Base-by-base conservation (phyloP, 2,113 vertebrate species). In the Callorhinus ursinus region DNA sequence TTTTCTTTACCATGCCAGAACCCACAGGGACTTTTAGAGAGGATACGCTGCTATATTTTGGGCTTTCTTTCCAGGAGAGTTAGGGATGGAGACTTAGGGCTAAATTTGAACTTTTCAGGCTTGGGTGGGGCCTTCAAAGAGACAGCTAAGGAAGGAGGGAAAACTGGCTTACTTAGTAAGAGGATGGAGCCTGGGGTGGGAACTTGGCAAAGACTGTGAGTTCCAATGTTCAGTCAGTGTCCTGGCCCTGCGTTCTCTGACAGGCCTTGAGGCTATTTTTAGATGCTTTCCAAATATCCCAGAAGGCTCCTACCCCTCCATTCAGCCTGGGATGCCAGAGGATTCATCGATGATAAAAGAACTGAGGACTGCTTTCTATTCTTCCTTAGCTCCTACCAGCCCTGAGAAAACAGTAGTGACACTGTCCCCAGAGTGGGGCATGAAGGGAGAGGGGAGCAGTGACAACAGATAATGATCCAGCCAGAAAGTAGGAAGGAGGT, bases 241-340 rank as follows among this genome's bases (percentile, higher is more conserved):
- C 90, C 67, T 71, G 61, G 95, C 61, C 84, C 80, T 91, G 42
- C 10, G 18, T 36, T 96, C 83, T 96, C 80, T 94, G 31, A 97
- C 63, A 96, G 74, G 31, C 82, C 93, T 96, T 96, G 85, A 93
- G 65, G 81, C 77, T 95, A 97, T 97, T 98, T 97, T 97, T 96
- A 87, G 95, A 97, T 96, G 86, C 51, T 95, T 97, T 95, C 39
- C 97, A 98, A 98, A 98, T 97, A 97, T 96, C 83, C 72, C 94
- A 86, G 92, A 97, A 97, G 65, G 82, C 36, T 81, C 51, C 46
- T 53, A 55, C 79, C 71, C 69, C 2, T 82, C 86, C 46, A 92
- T 89, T 93, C 24, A 90, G 82, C 28, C 69, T 93, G 79, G n/a
- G 21, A 88, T 92, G 84, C 72, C 72, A 96, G 84, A 89, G 14